Evolutionary conservation across 2,888 invertebrate species (phyloP), one percentile per base, ranked within the genome.

Genomic region (Platycheirus rosarum): DNA sequence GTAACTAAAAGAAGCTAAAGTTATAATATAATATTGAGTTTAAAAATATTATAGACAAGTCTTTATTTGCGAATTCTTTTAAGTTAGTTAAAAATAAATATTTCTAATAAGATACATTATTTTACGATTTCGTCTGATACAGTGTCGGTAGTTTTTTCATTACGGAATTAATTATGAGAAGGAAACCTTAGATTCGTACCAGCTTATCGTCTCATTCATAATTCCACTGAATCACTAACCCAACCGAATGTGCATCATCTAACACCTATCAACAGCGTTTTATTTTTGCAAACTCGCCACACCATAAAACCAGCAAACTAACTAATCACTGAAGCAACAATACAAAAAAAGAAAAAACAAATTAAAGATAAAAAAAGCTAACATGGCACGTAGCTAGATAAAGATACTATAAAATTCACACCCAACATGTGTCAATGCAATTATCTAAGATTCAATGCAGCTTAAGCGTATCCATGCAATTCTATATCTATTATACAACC

Each of bases 361-460:
- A 51, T 20, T 26, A n/a, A 63, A 49, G 46, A 71, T 60, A 63
- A 13, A 74, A 44, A 57, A 65, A 70, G 60, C 62, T 60, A 60
- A 70, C 70, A 73, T 63, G 82, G 73, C 77, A 82, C 76, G 82
- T 82, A 82, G n/a, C n/a, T n/a, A n/a, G n/a, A n/a, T n/a, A n/a
- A n/a, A n/a, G 66, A 71, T 18, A 62, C 66, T 66, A 82, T 82
- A 68, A 60, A 82, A 71, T 71, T 77, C 71, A 77, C 77, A 71
- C 68, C 53, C 40, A 77, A 82, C 82, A 82, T 68, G 68, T 82
- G 77, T 71, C 66, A 71, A 73, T 77, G 71, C 66, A 82, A 77
- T 82, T 73, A 77, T 77, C 77, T 82, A 82, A 63, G 63, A 75
- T 73, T 77, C 65, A 77, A 37, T 40, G 57, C 57, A 6, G 8